A percentile compares a stretch with the other conserved stretches of the same genome.
These are phyloP conservation scores for Anolis sagrei DNA, from an alignment of 2,113 vertebrate species.

Conservation along the genomic window DNA sequence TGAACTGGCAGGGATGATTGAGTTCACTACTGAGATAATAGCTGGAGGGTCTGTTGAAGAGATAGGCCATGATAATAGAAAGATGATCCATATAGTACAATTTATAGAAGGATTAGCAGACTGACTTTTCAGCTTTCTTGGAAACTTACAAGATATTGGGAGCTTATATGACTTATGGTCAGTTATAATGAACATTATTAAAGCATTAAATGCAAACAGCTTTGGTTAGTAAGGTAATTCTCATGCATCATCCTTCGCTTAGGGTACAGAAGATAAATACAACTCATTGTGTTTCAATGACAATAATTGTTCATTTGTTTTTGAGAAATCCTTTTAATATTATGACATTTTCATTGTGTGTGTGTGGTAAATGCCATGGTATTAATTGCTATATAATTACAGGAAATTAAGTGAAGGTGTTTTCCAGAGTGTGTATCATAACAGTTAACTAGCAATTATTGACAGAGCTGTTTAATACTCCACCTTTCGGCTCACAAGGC, in stretches of 20 bases:
- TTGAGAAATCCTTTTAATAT: background rate
- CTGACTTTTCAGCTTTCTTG: slow-evolving; percentile 56
- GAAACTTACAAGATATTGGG: slow-evolving; percentile 50
- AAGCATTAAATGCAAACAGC: background rate
- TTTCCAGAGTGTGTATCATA: background rate
- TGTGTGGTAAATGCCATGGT: background rate
- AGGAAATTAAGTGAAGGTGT: background rate
- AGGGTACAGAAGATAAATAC: background rate
- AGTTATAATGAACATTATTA: slow-evolving; percentile 1
- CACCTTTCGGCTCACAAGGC: no score
- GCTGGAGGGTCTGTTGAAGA: slow-evolving; percentile 55
- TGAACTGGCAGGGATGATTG: slow-evolving; percentile 59
- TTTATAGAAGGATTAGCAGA: slow-evolving; percentile 64
- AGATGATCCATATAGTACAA: slow-evolving; percentile 56
- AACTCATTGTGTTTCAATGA: background rate
- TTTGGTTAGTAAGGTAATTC: background rate
- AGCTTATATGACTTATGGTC: slow-evolving; percentile 4
- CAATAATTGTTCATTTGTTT: background rate
- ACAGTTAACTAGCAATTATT: background rate
- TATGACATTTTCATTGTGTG: background rate
- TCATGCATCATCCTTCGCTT: background rate
- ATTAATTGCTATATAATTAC: background rate
- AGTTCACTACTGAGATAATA: slow-evolving; percentile 50
- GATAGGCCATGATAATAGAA: slow-evolving; percentile 36
- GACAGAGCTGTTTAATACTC: no score